A percentile compares a stretch with the other conserved stretches of the same genome.
phyloP scores from a whole-genome alignment of 2,888 invertebrate genomes.

The Idaea dimidiata region DNA sequence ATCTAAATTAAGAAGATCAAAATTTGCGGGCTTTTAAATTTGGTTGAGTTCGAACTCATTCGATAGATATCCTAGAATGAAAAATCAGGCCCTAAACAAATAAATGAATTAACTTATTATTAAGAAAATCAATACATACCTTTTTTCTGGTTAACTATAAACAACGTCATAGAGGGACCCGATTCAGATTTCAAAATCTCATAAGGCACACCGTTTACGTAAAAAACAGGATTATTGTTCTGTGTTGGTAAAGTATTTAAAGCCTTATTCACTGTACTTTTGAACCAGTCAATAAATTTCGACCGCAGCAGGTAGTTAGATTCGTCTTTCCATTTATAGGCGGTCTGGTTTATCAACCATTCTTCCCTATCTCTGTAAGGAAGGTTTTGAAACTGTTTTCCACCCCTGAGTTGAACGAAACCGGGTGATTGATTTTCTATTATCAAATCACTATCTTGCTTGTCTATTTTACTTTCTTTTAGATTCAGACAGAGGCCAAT shows the following conservation, averaged over 20 bases:
- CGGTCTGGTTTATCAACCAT: constrained; percentile 53
- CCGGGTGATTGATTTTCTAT: constrained; percentile 63
- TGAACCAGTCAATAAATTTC: constrained; percentile 78
- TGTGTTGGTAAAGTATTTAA: constrained; percentile 47
- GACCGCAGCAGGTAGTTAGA: constrained; percentile 62
- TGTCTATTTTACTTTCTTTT: constrained; percentile 32
- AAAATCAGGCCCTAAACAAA: too few relatives aligned
- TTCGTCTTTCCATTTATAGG: constrained; percentile 61
- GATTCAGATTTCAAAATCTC: constrained; percentile 45
- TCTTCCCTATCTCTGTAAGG: constrained; percentile 43
- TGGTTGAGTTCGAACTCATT: too few relatives aligned
- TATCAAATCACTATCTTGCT: constrained; percentile 53
- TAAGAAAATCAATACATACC: constrained; percentile 35
- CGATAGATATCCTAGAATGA: too few relatives aligned
- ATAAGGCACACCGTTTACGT: constrained; percentile 62
- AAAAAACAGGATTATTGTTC: constrained; percentile 22
- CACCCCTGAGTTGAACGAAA: constrained; percentile 66
- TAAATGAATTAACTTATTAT: too few relatives aligned
- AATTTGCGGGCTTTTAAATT: too few relatives aligned
- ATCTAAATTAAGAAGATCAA: too few relatives aligned
- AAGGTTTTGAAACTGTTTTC: constrained; percentile 50
- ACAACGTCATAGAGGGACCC: constrained; percentile 80
- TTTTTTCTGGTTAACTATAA: constrained; percentile 41
- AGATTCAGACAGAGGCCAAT: constrained; percentile 71
- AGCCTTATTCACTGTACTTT: constrained; percentile 64